These are phyloP conservation scores for Siniperca knerii DNA, from an alignment of 2,113 vertebrate genomes.

Conservation along the genomic window DNA sequence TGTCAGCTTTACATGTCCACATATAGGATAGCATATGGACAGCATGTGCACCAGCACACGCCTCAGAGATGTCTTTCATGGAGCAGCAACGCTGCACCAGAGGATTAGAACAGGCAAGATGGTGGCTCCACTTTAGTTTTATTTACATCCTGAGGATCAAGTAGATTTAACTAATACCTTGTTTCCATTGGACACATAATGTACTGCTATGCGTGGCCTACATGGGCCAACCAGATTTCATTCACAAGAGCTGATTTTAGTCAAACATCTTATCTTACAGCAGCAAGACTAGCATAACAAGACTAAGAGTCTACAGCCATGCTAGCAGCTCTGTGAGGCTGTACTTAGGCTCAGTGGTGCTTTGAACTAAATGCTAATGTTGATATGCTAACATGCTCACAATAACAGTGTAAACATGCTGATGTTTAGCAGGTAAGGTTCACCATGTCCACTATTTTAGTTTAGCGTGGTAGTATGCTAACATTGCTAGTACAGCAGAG, in stretches of 20 bases:
- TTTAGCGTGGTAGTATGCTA: background rate
- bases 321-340: background rate
- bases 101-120: slow-evolving; percentile 71
- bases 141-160: slow-evolving; percentile 74
- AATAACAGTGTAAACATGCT: background rate
- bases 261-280: background rate
- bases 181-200: slow-evolving; percentile 54
- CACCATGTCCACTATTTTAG: background rate
- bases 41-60: slow-evolving; percentile 27
- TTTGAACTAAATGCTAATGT: background rate
- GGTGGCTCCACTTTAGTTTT: slow-evolving; percentile 63
- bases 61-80: slow-evolving; percentile 48
- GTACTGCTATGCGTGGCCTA: background rate
- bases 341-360: background rate
- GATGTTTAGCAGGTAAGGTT: background rate
- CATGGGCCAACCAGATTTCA: slow-evolving; percentile 11
- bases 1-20: slow-evolving; percentile 14
- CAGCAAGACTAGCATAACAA: too few relatives aligned
- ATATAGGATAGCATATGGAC: slow-evolving; percentile 43
- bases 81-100: slow-evolving; percentile 52
- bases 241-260: background rate
- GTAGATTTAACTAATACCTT: slow-evolving; percentile 68
- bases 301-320: background rate
- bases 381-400: background rate
- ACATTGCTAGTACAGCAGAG: background rate